Base-by-base conservation (phyloP, 2,113 vertebrate species). In the Burhinus oedicnemus region DNA sequence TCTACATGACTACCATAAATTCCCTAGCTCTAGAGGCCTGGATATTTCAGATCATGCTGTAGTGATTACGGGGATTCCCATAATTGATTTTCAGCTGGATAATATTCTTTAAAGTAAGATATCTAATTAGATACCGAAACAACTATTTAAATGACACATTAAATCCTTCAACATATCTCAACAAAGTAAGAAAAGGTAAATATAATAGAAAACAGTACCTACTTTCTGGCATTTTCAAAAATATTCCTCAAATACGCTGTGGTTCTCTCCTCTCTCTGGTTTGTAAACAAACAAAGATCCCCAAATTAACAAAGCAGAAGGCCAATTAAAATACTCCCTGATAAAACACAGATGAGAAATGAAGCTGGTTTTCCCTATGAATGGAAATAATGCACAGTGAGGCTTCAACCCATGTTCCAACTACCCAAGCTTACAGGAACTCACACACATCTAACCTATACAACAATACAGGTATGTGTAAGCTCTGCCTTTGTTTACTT, bases 211-310 rank as follows among this genome's bases (percentile, higher is more conserved):
- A 83, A 49, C 15, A 47, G 38, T 70, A 99, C 99, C 62, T 98
- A 99, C 99, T 98, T 99, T 77, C 97, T 98, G 64, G 99, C 98
- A 95, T 99, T 99, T 93, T 99, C 99, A 92, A 99, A 98, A 91
- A 99, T 97, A 96, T 98, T 98, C 90, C 97, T 98, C 93, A 98
- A 81, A 83, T 98, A 98, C 2, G 95, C 65, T 78, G 97, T 27
- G 83, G 79, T 93, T 69, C 97, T 98, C 88, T 97, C 98, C 71
- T 98, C 98, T 94, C 95, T 98, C 99, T 99, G 97, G 74, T 98
- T 98, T 47, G 83, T 95, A 95, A 96, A 94, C 15, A 92, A 91
- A 92, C 15, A 94, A 68, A 95, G 94, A 91, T 25, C 13, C 47
- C 38, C 20, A 80, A 57, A 79, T 79, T 20, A 97, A 80, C 51